Evolutionary conservation across 1,140 invertebrate genomes (phyloP).

Genomic region (Frieseomelitta varia): DNA sequence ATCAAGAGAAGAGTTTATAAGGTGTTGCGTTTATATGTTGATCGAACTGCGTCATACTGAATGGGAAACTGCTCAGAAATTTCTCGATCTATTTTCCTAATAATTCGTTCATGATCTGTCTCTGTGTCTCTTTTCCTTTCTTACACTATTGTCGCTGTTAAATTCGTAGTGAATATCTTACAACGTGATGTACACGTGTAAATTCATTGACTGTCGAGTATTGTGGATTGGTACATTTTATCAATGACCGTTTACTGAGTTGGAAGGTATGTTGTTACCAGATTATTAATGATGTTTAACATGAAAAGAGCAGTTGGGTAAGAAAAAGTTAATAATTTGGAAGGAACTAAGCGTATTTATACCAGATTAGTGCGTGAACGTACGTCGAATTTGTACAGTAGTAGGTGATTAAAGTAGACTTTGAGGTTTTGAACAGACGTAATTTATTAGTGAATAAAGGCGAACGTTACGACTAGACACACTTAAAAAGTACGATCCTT

Average conservation of each 20-base stretch:
- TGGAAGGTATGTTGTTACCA: not conserved
- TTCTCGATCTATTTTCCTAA: constrained; percentile 30
- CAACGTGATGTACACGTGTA: not conserved
- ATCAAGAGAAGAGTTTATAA: constrained; percentile 19
- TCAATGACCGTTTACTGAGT: constrained; percentile 14
- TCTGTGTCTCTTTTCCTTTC: constrained; percentile 16
- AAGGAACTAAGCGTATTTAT: constrained; percentile 55
- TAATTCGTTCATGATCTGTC: constrained; percentile 15
- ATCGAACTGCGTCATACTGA: not conserved
- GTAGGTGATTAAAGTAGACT: constrained; percentile 72
- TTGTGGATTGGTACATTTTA: constrained; percentile 25
- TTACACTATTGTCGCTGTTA: not conserved
- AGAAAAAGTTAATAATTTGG: constrained; percentile 37
- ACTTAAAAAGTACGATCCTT: constrained; percentile 54
- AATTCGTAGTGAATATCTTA: not conserved
- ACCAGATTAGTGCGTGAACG: constrained; percentile 58
- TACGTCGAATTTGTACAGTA: constrained; percentile 75
- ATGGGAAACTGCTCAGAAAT: constrained; percentile 31
- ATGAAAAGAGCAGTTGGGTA: constrained; percentile 19
- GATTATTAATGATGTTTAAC: not conserved
- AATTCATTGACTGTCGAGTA: constrained; percentile 31
- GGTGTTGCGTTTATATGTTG: constrained; percentile 20
- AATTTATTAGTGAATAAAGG: constrained; percentile 78
- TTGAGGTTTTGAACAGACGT: constrained; percentile 68
- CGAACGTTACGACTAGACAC: constrained; percentile 55